phyloP scores from a whole-genome alignment of 2,888 invertebrate species.

The Scaeva pyrastri region DNA sequence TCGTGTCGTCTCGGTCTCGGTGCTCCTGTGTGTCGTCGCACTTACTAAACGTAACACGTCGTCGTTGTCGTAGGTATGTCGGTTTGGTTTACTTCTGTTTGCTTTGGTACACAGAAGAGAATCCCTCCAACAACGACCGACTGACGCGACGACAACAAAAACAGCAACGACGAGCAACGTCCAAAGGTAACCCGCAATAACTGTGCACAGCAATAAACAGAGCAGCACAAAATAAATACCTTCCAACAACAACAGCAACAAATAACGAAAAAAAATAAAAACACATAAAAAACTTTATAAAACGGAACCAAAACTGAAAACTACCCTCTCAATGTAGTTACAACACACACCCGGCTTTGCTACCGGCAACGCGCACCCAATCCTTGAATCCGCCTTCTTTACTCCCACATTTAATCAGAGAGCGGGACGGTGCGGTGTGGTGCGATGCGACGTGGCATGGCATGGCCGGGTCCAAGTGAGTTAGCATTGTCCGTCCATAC shows the following conservation, averaged over 20 bases:
- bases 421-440: not conserved
- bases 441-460: too few relatives aligned
- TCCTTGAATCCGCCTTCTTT: conserved; percentile 2
- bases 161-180: conserved; percentile 17
- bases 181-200: conserved; percentile 72
- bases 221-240: conserved; percentile 52
- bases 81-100: conserved; percentile 8
- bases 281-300: conserved; percentile 31
- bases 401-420: conserved; percentile 42
- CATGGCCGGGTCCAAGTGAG: not conserved
- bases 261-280: conserved; percentile 31
- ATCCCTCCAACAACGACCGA: conserved; percentile 26
- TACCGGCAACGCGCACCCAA: conserved; percentile 26
- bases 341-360: conserved; percentile 45
- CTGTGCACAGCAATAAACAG: conserved; percentile 62
- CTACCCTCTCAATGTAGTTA: conserved; percentile 66
- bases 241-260: conserved; percentile 32
- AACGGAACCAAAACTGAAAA: conserved; percentile 70
- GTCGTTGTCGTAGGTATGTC: not conserved
- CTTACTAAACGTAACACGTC: conserved; percentile 35
- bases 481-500: conserved; percentile 51
- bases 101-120: conserved; percentile 43
- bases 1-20: conserved; percentile 65
- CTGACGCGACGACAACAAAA: not conserved
- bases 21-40: conserved; percentile 53